These are phyloP conservation scores for Phrixothrix hirtus DNA, from an alignment of 2,888 invertebrate genomes.

Conservation along the genomic window DNA sequence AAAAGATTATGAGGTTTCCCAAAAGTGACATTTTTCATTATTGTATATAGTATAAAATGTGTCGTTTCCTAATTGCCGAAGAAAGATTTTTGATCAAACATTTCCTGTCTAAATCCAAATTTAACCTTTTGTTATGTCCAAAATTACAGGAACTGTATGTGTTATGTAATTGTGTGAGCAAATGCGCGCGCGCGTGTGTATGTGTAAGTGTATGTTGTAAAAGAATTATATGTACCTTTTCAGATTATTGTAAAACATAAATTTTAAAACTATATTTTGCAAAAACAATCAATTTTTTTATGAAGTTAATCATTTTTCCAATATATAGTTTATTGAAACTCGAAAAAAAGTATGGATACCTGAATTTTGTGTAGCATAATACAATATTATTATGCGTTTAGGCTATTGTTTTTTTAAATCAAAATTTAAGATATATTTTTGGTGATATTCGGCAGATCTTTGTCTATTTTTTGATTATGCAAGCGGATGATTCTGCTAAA, in stretches of 20 bases:
- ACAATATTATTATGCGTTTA: conserved; percentile 52
- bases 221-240: too few relatives aligned
- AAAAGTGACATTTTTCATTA: conserved; percentile 26
- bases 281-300: too few relatives aligned
- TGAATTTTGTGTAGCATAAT: conserved; percentile 55
- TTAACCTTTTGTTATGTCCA: not conserved
- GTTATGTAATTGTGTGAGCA: conserved; percentile 3
- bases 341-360: conserved; percentile 55
- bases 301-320: not conserved
- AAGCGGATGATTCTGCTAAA: too few relatives aligned
- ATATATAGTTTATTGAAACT: conserved; percentile 33
- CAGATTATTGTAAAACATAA: conserved; percentile 21
- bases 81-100: conserved; percentile 6
- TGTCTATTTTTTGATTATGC: too few relatives aligned
- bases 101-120: conserved; percentile 8
- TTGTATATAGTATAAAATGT: not conserved
- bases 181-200: conserved; percentile 1
- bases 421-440: too few relatives aligned
- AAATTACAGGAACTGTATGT: conserved; percentile 11
- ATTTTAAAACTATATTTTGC: conserved; percentile 9
- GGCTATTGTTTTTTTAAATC: conserved; percentile 53
- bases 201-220: conserved; percentile 12
- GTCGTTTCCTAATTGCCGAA: conserved; percentile 13
- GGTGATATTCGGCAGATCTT: too few relatives aligned
- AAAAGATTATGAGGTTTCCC: conserved; percentile 29